Evolutionary conservation across 2,797 vertebrate species (phyloP).

Genomic region (Chromobotia macracanthus): DNA sequence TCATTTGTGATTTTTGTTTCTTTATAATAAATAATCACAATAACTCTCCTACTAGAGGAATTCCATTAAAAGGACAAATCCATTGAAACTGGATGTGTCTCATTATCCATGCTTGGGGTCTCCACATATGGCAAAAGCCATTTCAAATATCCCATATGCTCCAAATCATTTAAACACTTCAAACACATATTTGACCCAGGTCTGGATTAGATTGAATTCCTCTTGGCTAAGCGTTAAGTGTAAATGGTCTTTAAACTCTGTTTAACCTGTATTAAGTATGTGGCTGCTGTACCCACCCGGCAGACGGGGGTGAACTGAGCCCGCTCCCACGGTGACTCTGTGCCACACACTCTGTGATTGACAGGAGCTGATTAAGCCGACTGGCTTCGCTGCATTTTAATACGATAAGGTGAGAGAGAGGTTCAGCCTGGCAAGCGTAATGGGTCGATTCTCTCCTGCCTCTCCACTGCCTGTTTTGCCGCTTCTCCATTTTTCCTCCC

Average conservation of each 20-base stretch:
- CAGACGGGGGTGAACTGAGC: constrained; percentile 29
- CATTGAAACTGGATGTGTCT: constrained; percentile 22
- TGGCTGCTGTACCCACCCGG: constrained; percentile 20
- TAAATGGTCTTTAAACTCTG: constrained; percentile 51
- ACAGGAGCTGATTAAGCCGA: constrained; percentile 56
- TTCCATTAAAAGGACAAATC: constrained; percentile 5
- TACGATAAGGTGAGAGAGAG: constrained; percentile 53
- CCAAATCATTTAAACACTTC: constrained; percentile 33
- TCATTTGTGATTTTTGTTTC: not conserved
- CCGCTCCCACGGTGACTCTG: constrained; percentile 27
- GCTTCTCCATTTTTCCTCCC: constrained; percentile 19
- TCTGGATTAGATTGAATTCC: constrained; percentile 41
- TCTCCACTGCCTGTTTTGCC: constrained; percentile 9
- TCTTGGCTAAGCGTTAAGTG: constrained; percentile 45
- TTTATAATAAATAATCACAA: not conserved
- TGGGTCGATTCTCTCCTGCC: constrained; percentile 39
- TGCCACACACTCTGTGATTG: constrained; percentile 49
- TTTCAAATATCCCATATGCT: constrained; percentile 44
- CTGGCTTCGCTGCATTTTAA: constrained; percentile 55
- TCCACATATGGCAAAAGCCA: constrained; percentile 27
- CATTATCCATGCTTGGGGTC: constrained; percentile 22
- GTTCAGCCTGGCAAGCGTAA: constrained; percentile 31
- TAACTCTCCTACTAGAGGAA: too few species aligned
- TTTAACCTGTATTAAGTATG: constrained; percentile 50
- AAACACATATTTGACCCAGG: constrained; percentile 41